Conservation (phyloP, 2,888 invertebrate genomes). For the Masnerella sp. region DNA sequence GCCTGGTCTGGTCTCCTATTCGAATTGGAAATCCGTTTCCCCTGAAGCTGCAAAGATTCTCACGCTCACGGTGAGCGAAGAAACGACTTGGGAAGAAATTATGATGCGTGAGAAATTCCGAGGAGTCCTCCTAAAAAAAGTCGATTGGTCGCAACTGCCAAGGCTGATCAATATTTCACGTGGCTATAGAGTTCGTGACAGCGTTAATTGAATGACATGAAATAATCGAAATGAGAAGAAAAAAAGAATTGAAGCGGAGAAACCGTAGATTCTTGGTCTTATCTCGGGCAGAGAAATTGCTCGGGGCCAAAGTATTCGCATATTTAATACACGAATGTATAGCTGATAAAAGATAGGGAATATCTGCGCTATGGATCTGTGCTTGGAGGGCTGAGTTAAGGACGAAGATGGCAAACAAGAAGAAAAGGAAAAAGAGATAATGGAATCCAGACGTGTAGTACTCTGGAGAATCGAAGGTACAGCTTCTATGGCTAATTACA, state of each 20-base stretch:
- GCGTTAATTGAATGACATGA: conserved; percentile 12
- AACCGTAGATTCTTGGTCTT: conserved; percentile 1
- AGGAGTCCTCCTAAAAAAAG: conserved; percentile 42
- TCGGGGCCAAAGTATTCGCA: conserved; percentile 21
- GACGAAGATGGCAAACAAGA: conserved; percentile 28
- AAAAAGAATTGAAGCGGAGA: neutral
- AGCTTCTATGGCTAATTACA: conserved; percentile 70
- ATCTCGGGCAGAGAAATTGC: conserved; percentile 7
- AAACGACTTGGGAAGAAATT: conserved; percentile 62
- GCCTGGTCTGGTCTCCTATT: conserved; percentile 70
- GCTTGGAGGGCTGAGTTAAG: conserved; percentile 54
- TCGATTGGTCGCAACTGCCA: conserved; percentile 27
- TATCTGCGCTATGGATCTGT: conserved; percentile 62
- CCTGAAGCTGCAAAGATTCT: conserved; percentile 73
- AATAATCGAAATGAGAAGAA: neutral
- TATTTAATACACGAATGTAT: conserved; percentile 36
- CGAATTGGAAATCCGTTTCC: conserved; percentile 75
- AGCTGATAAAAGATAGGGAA: conserved; percentile 36
- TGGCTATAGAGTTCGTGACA: conserved; percentile 12
- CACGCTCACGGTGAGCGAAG: conserved; percentile 66
- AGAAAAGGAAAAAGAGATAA: conserved; percentile 54
- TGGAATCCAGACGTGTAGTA: conserved; percentile 55
- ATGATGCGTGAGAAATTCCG: conserved; percentile 53
- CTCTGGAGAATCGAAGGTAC: conserved; percentile 39
- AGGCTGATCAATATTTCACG: conserved; percentile 51